Conservation (phyloP, 2,888 invertebrate species). For the Choristoneura rosaceana region DNA sequence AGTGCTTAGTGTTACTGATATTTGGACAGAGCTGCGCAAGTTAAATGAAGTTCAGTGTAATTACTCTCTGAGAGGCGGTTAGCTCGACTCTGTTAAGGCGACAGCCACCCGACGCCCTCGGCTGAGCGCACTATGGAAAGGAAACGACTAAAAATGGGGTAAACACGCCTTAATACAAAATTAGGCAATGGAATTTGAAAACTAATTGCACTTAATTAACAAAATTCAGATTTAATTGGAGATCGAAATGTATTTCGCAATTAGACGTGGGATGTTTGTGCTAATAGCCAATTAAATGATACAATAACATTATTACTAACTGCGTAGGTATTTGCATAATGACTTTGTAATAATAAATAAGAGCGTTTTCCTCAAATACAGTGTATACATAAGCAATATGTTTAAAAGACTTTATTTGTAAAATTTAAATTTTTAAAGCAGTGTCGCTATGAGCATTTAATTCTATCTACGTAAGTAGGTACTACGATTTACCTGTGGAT, state of each 20-base stretch:
- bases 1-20: conserved; percentile 77
- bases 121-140: conserved; percentile 62
- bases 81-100: conserved; percentile 73
- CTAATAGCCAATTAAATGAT: not conserved
- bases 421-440: too few relatives aligned
- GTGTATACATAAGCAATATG: not conserved
- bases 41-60: conserved; percentile 82
- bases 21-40: conserved; percentile 79
- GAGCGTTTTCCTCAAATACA: not conserved
- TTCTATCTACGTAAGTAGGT: too few relatives aligned
- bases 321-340: not conserved
- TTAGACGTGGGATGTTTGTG: conserved; percentile 2
- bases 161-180: not conserved
- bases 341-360: not conserved
- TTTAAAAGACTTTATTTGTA: too few relatives aligned
- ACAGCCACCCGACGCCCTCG: conserved; percentile 59
- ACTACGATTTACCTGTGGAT: too few relatives aligned
- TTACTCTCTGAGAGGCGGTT: conserved; percentile 80
- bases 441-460: too few relatives aligned
- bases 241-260: not conserved
- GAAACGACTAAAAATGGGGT: not conserved
- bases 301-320: not conserved
- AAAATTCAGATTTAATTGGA: not conserved
- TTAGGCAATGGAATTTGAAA: not conserved
- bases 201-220: not conserved